Evolutionary conservation across 2,113 vertebrate genomes (phyloP), one percentile per base, ranked within the genome.

Genomic region (Mormoops blainvillei): DNA sequence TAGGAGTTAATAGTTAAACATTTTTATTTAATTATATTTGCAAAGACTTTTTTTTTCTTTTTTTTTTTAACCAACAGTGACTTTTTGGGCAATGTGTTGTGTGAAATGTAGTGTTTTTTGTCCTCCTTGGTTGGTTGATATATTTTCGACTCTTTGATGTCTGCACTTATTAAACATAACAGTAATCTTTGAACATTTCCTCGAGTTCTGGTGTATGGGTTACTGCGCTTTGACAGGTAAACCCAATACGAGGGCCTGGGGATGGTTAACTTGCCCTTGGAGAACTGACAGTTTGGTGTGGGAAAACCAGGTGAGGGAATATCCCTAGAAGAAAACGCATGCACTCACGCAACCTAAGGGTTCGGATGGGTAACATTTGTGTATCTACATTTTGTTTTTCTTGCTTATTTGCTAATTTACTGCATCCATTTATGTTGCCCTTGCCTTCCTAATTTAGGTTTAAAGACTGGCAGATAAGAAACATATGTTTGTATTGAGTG

Each of bases 361-460:
- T 4, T 56, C 2, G 4, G 18, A n/a, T 20, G 65, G 12, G 16
- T 48, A 73, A 31, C 15, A 2, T 68, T 14, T 43, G 24, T 33
- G 36, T 67, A 2, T 73, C 5, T 67, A 6, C 28, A 19, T 9
- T 63, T 82, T 67, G 36, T 56, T 71, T 26, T 86, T 5, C 2
- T 81, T 68, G 16, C 41, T 80, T 22, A 33, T 41, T 80, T 43
- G 18, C 50, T 71, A 7, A 65, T 38, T 77, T 33, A 68, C 63
- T 78, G 12, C 8, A 48, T 22, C 18, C 28, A 5, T 61, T 93
- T 88, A 20, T 52, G 31, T 61, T 82, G 82, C 33, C 15, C 56
- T 78, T 77, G 16, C 19, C 38, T 77, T 96, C 89, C 67, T 83
- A 71, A 91, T 82, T 85, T 36, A 86, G 61, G 13, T 43, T 58